Evolutionary conservation across 2,797 vertebrate genomes (phyloP).

Genomic region (Melopsittacus undulatus): DNA sequence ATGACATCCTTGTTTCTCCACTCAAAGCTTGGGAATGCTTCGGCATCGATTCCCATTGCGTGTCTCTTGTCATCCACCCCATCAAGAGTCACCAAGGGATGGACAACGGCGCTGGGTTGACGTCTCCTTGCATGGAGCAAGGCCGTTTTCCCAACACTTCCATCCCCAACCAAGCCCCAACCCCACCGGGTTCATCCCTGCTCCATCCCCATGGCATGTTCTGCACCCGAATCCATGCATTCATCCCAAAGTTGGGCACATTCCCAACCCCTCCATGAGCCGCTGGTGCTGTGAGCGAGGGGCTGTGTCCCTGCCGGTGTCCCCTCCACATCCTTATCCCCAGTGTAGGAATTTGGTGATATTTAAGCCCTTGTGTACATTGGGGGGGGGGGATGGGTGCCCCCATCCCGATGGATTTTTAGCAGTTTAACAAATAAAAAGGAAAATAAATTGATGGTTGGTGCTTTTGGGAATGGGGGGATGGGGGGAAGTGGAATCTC

Average conservation of each 20-base stretch:
- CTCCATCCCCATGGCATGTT: background rate
- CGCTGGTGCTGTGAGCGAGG: conserved; percentile 52
- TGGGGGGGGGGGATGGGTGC: background rate
- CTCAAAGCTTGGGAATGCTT: background rate
- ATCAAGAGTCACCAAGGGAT: background rate
- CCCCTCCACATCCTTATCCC: background rate
- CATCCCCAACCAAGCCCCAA: background rate
- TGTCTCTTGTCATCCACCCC: background rate
- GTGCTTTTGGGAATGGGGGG: background rate
- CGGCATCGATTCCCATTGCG: background rate
- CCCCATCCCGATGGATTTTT: conserved; percentile 64
- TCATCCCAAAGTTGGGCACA: background rate
- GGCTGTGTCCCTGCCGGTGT: background rate
- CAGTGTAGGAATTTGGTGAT: conserved; percentile 43
- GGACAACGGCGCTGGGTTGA: rapidly evolving
- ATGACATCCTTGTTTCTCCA: background rate
- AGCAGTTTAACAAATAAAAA: conserved; percentile 80
- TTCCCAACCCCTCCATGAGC: background rate
- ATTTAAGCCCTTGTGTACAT: conserved; percentile 70
- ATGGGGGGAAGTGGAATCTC: rapidly evolving
- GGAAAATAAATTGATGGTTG: background rate
- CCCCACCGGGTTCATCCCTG: background rate
- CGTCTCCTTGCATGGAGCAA: rapidly evolving
- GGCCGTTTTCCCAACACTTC: background rate
- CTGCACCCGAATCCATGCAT: rapidly evolving